phyloP scores from a whole-genome alignment of 2,797 vertebrate species.

The Enteromius radiatus region DNA sequence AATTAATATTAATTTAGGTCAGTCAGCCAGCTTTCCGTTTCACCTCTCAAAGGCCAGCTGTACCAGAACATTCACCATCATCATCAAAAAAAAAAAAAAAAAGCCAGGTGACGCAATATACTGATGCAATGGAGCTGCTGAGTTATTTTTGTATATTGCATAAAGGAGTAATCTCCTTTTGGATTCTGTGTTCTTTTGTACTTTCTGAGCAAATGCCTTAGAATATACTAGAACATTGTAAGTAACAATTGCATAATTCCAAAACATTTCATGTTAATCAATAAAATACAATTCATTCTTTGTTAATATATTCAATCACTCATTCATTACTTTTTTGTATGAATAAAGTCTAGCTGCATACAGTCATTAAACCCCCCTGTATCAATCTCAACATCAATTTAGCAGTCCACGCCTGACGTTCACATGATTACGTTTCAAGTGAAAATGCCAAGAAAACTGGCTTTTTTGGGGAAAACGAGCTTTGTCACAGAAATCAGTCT shows the following conservation, averaged over 20 bases:
- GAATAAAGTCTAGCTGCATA: background rate
- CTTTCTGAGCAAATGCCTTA: conserved; percentile 4
- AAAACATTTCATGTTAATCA: background rate
- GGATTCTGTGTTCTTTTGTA: conserved; percentile 24
- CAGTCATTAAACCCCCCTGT: background rate
- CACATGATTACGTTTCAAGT: conserved; percentile 13
- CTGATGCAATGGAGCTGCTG: conserved; percentile 40
- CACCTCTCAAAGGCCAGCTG: background rate
- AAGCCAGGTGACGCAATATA: conserved; percentile 28
- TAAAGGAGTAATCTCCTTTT: conserved; percentile 41
- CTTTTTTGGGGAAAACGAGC: background rate
- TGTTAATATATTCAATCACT: background rate
- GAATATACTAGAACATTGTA: background rate
- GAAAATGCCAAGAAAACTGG: background rate
- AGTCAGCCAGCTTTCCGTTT: background rate
- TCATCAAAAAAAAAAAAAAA: background rate
- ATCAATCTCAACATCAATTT: background rate
- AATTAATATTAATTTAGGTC: background rate
- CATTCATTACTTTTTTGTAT: background rate
- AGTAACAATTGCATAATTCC: background rate
- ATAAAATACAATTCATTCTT: background rate
- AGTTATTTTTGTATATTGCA: conserved; percentile 39
- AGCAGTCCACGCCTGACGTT: conserved; percentile 4
- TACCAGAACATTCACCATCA: conserved; percentile 17
- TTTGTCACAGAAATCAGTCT: conserved; percentile 25